Conservation (phyloP, 1,140 invertebrate genomes). For the Drosophila prosaltans region DNA sequence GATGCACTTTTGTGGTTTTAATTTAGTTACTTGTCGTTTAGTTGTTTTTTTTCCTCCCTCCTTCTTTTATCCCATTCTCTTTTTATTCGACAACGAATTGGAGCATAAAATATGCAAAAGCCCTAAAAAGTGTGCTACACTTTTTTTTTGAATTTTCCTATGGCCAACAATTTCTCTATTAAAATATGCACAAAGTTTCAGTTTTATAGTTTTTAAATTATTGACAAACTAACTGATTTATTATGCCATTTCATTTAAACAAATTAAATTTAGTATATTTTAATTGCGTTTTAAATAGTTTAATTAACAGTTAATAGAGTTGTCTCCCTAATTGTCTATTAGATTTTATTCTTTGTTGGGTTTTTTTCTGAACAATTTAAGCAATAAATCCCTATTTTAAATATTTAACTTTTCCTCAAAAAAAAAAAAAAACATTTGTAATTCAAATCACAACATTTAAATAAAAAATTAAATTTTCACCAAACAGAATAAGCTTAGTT, state of each 20-base stretch:
- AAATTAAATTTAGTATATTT: background rate
- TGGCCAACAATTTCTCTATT: background rate
- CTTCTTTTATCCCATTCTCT: conserved; percentile 7
- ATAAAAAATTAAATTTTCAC: no score
- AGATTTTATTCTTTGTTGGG: no score
- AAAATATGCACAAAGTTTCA: conserved; percentile 14
- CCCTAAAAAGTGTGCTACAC: conserved; percentile 11
- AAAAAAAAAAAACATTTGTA: no score
- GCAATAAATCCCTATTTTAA: no score
- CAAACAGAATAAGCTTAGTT: no score
- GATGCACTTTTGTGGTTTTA: conserved; percentile 68
- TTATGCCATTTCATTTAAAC: background rate
- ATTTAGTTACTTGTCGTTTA: conserved; percentile 13
- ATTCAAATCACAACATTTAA: no score
- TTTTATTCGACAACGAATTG: conserved; percentile 22
- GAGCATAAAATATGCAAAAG: conserved; percentile 35
- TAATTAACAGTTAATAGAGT: background rate
- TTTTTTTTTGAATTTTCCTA: background rate
- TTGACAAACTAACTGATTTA: background rate
- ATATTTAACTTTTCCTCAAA: no score
- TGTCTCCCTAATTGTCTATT: no score
- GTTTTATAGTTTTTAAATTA: background rate
- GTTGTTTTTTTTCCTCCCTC: background rate
- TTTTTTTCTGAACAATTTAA: no score
- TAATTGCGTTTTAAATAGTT: no score